A percentile compares a stretch with the other conserved stretches of the same genome.
Conservation (phyloP, 2,797 vertebrate species). For the Gorsachius magnificus region DNA sequence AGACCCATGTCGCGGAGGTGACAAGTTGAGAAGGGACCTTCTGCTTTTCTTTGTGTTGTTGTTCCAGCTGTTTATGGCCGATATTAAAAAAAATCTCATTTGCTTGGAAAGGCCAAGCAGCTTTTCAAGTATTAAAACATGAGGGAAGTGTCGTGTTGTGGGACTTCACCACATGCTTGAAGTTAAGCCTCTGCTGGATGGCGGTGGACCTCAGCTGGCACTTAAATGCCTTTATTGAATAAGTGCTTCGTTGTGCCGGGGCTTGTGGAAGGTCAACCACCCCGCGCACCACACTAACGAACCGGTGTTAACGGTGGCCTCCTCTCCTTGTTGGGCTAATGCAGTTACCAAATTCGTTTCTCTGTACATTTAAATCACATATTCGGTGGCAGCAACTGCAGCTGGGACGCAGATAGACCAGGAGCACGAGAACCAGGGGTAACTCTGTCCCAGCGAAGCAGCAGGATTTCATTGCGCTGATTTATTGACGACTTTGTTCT, state of each 20-base stretch:
- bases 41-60: not conserved
- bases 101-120: not conserved
- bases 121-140: not conserved
- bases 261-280: not conserved
- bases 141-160: not conserved
- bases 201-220: not conserved
- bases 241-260: not conserved
- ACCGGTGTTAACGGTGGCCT: too few species aligned
- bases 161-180: constrained; percentile 54
- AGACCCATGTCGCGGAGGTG: not conserved
- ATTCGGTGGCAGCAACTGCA: not conserved
- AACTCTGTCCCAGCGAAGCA: not conserved
- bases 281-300: not conserved
- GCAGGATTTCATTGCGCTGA: not conserved
- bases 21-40: not conserved
- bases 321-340: not conserved
- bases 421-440: fast-evolving
- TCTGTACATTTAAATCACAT: not conserved
- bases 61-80: not conserved
- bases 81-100: not conserved
- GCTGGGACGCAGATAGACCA: not conserved
- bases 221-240: fast-evolving
- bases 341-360: not conserved
- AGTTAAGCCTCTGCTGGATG: not conserved
- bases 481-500: not conserved